These are phyloP conservation scores for Arrhamphus sclerolepis DNA, from an alignment of 2,797 vertebrate species.

Conservation along the genomic window DNA sequence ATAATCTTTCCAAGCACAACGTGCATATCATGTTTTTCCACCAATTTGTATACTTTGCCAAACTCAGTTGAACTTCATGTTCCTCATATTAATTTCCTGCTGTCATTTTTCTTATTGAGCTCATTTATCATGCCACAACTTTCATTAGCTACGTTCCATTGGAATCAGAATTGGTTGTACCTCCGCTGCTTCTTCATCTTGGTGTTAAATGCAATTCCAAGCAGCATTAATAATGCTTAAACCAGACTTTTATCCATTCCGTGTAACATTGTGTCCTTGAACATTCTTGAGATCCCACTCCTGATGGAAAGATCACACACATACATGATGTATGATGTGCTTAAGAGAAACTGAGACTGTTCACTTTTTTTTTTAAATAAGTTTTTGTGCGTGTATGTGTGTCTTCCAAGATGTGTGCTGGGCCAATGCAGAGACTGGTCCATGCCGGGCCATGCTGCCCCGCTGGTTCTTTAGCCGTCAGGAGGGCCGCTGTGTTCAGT, in stretches of 20 bases:
- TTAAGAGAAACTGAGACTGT: too few relatives aligned
- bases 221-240: slow-evolving; percentile 20
- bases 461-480: slow-evolving; percentile 97
- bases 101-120: slow-evolving; percentile 51
- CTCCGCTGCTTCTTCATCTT: slow-evolving; percentile 27
- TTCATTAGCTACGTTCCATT: slow-evolving; percentile 57
- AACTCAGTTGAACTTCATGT: slow-evolving; percentile 22
- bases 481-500: slow-evolving; percentile 92
- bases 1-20: neutral
- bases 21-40: slow-evolving; percentile 23
- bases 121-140: slow-evolving; percentile 53
- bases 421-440: slow-evolving; percentile 93
- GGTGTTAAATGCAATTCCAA: slow-evolving; percentile 17
- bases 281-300: too few relatives aligned
- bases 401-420: slow-evolving; percentile 95
- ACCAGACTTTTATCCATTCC: neutral
- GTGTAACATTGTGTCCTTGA: neutral
- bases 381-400: slow-evolving; percentile 53
- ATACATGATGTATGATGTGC: too few relatives aligned
- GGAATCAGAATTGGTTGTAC: slow-evolving; percentile 19
- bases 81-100: slow-evolving; percentile 51
- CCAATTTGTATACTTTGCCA: slow-evolving; percentile 18
- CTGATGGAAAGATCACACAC: too few relatives aligned
- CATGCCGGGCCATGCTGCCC: slow-evolving; percentile 94
- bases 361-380: slow-evolving; percentile 15